Base-by-base conservation (phyloP, 2,888 invertebrate genomes). In the Drosophila basisetae region DNA sequence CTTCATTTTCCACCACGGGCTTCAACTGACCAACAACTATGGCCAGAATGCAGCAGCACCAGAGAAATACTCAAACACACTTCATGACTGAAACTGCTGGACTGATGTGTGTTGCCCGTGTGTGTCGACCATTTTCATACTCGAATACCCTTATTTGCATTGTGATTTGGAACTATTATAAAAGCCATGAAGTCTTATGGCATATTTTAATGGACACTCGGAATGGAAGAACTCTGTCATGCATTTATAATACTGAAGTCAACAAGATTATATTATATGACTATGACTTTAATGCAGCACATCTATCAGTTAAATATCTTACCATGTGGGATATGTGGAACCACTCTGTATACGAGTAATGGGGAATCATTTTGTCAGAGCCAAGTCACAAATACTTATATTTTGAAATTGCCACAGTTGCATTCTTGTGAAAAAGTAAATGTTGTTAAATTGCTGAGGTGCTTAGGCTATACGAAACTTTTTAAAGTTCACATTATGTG, bases 41-140 rank as follows among this genome's bases (percentile, higher is more conserved):
- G 33, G 25, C n/a, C 33, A 60, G 25, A 37, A 68, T 25, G 25
- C 68, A 68, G 31, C 41, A 58, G 4, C 16, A 43, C 28, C 67
- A 63, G 0, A 76, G 13, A 52, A 33, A 25, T 9, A 65, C 10
- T 10, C 28, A n/a, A 22, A 59, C 41, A 55, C 41, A 65, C 62
- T 16, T 65, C 77, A 80, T 78, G 58, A 22, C 49, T 52, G 37
- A 18, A 22, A n/a, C 13, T 43, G 39, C 6, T 41, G 13, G 37
- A 80, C 81, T 80, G 61, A 28, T 28, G 6, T 28, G 6, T 4
- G 4, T n/a, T 37, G 2, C 10, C 13, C 2, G 9, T 11, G n/a
- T 5, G 16, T 7, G 30, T 11, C 5, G 1, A 1, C 55, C 11
- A 11, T 30, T 56, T 41, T 30, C 16, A 58, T 28, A 16, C 35